These are phyloP conservation scores for western clawed frog (Xenopus tropicalis) DNA, from an alignment of 2,113 vertebrate species.

Conservation along the genomic window UCB_Xtro_10.0 CM004445.2:60923001-60923500, in stretches of 20 bases:
- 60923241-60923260: neutral
- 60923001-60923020: neutral
- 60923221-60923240: neutral
- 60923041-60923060: conserved; percentile 16
- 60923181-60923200: conserved; percentile 13
- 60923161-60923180: conserved; percentile 28
- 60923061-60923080: conserved; percentile 2
- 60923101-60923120: conserved; percentile 3
- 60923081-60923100: neutral
- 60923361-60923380: too few species aligned
- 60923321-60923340: too few species aligned
- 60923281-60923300: too few species aligned
- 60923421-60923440: too few species aligned
- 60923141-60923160: conserved; percentile 9
- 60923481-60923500: too few species aligned
- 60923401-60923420: too few species aligned
- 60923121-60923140: conserved; percentile 15
- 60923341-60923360: too few species aligned
- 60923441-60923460: too few species aligned
- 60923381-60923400: too few species aligned
- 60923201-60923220: conserved; percentile 7
- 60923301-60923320: too few species aligned
- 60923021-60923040: neutral
- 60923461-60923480: too few species aligned
- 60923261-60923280: neutral